Evolutionary conservation across 2,888 invertebrate genomes (phyloP), one percentile per base, ranked within the genome.

Genomic region (Callyntrura guangdongensis): DNA sequence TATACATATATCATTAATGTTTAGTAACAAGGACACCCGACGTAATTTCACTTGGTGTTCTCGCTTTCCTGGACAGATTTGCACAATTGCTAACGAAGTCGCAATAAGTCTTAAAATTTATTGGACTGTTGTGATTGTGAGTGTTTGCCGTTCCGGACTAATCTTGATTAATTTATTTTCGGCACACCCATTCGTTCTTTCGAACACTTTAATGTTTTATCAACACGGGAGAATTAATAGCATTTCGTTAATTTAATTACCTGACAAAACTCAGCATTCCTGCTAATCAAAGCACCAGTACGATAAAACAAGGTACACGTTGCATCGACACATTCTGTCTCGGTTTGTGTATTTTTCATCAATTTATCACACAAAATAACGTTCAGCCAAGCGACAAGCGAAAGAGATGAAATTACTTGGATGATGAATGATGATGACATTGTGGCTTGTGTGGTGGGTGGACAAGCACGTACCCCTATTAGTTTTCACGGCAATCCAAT

Each of bases 11-110:
- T 3, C 17, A 36, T 4, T 36, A 36, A 36, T 2, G 6, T 36
- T 36, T 36, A n/a, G n/a, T n/a, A 27, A 22, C 5, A n/a, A 12
- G 14, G 22, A 17, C 14, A 61, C 61, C 20, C 61, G 53, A n/a
- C 22, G 14, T 64, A 64, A 64, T 25, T 67, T 69, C 36, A 69
- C 14, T 69, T 36, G 69, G 69, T 69, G 14, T 67, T 36, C 27
- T 45, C 11, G 14, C n/a, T 69, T 45, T 45, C 69, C 14, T 53
- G 27, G 64, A 64, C 64, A 53, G 12, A 53, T 20, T 20, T 61
- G 6, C 2, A 36, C 2, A 36, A 4, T 4, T 36, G 6, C 36
- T 6, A 4, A 36, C 2, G 6, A 36, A 36, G 36, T 36, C 36
- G 6, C 36, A 36, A 6, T 6, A 36, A 36, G 36, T 36, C 36